Percentiles rank a stretch among this genome's conserved stretches.
These are phyloP conservation scores for Pitangus sulphuratus DNA, from an alignment of 2,797 vertebrate species.

Conservation along the genomic window DNA sequence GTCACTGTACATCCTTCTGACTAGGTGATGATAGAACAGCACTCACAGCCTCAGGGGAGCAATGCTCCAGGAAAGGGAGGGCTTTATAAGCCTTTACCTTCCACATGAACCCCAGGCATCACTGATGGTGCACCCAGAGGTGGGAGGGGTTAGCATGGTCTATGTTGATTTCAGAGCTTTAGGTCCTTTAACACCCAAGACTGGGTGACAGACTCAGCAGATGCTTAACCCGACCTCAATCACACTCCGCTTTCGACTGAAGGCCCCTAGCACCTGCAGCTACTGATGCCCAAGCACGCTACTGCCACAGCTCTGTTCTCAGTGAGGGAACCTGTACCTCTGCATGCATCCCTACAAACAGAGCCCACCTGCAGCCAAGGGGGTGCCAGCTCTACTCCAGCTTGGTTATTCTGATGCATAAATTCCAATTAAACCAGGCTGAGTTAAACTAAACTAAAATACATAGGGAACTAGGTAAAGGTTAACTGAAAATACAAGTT, in stretches of 20 bases:
- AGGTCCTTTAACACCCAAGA: not conserved
- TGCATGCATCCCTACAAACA: not conserved
- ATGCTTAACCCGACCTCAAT: not conserved
- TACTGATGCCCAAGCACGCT: not conserved
- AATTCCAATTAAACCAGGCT: not conserved
- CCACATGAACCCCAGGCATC: not conserved
- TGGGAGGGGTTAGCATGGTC: fast-evolving
- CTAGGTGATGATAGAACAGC: not conserved
- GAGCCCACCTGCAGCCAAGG: not conserved
- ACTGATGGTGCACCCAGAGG: not conserved
- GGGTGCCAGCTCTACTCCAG: not conserved
- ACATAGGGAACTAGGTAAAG: not conserved
- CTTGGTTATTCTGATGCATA: not conserved
- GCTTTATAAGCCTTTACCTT: not conserved
- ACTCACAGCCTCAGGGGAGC: not conserved
- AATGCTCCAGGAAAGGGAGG: not conserved
- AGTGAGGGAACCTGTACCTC: not conserved
- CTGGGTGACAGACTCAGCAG: not conserved
- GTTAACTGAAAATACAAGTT: not conserved
- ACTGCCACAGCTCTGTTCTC: not conserved
- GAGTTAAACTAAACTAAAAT: not conserved
- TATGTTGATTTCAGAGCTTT: not conserved
- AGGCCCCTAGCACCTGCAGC: not conserved
- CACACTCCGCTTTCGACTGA: not conserved
- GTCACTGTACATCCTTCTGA: not conserved